These are phyloP conservation scores for Sterna hirundo DNA, from an alignment of 2,113 vertebrate genomes.

Conservation along the genomic window DNA sequence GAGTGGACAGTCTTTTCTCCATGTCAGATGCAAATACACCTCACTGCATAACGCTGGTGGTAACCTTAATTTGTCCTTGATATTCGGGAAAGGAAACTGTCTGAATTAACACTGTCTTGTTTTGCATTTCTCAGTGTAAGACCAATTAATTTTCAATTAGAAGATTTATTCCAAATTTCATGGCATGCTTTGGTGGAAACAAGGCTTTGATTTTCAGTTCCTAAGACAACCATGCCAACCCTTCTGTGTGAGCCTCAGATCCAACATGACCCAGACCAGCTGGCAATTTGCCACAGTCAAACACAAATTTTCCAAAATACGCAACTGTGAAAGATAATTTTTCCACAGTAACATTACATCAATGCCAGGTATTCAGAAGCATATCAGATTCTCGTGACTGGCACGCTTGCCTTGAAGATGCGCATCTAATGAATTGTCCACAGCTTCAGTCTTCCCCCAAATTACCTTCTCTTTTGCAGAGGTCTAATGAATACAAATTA, in stretches of 20 bases:
- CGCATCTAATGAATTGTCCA: background rate
- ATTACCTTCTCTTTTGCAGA: background rate
- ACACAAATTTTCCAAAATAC: conserved; percentile 30
- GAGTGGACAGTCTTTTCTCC: background rate
- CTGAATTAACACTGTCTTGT: background rate
- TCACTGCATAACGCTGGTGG: background rate
- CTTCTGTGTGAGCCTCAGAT: conserved; percentile 2
- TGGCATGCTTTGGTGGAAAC: conserved; percentile 33
- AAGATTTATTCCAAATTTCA: conserved; percentile 45
- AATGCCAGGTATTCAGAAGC: background rate
- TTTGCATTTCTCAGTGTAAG: conserved; percentile 25
- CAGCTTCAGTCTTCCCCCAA: background rate
- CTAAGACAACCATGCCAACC: background rate
- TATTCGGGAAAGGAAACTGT: background rate
- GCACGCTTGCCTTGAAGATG: background rate
- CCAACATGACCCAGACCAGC: conserved; percentile 13
- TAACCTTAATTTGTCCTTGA: background rate
- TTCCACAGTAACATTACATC: background rate
- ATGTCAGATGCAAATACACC: background rate
- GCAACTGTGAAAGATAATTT: background rate
- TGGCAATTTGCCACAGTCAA: conserved; percentile 27
- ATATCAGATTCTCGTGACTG: background rate
- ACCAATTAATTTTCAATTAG: conserved; percentile 51
- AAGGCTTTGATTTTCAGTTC: conserved; percentile 32
- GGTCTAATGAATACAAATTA: background rate